These are phyloP conservation scores for Agrochola litura DNA, from an alignment of 2,888 invertebrate species.

Conservation along the genomic window DNA sequence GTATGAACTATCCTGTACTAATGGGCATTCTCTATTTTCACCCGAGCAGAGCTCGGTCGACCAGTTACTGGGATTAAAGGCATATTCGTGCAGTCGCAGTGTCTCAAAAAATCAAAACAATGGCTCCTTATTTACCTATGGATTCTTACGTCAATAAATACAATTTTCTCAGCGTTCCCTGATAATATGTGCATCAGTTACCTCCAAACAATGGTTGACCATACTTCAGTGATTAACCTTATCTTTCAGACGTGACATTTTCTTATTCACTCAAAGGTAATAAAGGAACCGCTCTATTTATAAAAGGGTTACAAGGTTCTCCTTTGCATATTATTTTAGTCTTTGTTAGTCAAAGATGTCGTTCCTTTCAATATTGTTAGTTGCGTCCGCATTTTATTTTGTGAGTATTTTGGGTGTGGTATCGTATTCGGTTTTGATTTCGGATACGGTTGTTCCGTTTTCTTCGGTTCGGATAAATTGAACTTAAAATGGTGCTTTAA, in stretches of 20 bases:
- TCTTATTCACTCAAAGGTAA: conserved; percentile 62
- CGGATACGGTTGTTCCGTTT: conserved; percentile 9
- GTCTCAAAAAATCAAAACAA: background rate
- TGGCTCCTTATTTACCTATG: background rate
- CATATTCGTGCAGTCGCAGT: too few relatives aligned
- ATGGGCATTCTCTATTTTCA: too few relatives aligned
- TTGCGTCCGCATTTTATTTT: conserved; percentile 67
- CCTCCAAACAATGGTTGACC: conserved; percentile 34
- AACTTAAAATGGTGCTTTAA: background rate
- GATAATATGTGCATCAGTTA: conserved; percentile 31
- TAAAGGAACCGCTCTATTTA: conserved; percentile 64
- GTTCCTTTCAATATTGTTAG: conserved; percentile 66
- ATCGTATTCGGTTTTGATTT: conserved; percentile 47
- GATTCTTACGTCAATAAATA: background rate
- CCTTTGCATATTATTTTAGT: conserved; percentile 49
- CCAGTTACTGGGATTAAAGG: background rate
- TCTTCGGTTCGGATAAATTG: background rate
- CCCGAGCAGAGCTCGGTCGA: too few relatives aligned
- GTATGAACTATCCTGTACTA: too few relatives aligned
- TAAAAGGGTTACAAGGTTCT: conserved; percentile 61
- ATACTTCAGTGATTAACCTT: conserved; percentile 53
- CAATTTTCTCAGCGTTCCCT: background rate
- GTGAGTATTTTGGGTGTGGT: conserved; percentile 72
- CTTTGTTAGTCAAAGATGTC: conserved; percentile 67
- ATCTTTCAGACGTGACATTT: conserved; percentile 78